Conservation (phyloP, 2,888 invertebrate species). For the Agrypnus murinus region DNA sequence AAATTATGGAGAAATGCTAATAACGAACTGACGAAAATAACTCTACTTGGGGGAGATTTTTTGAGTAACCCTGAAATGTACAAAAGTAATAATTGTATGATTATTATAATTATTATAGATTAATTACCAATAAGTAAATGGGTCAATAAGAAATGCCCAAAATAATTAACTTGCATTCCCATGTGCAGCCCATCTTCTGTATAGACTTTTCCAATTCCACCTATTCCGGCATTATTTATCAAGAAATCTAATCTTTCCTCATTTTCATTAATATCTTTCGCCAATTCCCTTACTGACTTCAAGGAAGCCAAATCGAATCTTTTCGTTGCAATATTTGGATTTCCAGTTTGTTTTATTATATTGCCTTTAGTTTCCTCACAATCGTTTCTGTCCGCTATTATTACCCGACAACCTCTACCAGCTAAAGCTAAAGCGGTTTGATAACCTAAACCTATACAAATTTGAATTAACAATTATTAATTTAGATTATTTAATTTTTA, state of each 20-base stretch:
- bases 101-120: background rate
- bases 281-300: constrained; percentile 75
- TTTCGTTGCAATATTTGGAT: constrained; percentile 65
- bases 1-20: constrained; percentile 52
- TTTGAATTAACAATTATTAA: no score
- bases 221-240: constrained; percentile 75
- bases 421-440: constrained; percentile 67
- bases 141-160: constrained; percentile 72
- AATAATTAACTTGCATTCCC: constrained; percentile 79
- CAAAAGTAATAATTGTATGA: background rate
- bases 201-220: constrained; percentile 68
- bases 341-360: constrained; percentile 61
- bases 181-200: constrained; percentile 77
- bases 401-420: constrained; percentile 71
- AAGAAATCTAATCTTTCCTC: constrained; percentile 76
- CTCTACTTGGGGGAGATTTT: constrained; percentile 7
- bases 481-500: no score
- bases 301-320: constrained; percentile 73
- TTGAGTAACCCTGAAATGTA: constrained; percentile 61
- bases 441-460: constrained; percentile 68
- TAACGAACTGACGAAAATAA: constrained; percentile 54
- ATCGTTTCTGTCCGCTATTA: constrained; percentile 71
- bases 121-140: constrained; percentile 39
- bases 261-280: constrained; percentile 72
- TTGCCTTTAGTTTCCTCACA: constrained; percentile 56